These are phyloP conservation scores for Bombus picipes DNA, from an alignment of 1,140 invertebrate species.

Conservation along the genomic window DNA sequence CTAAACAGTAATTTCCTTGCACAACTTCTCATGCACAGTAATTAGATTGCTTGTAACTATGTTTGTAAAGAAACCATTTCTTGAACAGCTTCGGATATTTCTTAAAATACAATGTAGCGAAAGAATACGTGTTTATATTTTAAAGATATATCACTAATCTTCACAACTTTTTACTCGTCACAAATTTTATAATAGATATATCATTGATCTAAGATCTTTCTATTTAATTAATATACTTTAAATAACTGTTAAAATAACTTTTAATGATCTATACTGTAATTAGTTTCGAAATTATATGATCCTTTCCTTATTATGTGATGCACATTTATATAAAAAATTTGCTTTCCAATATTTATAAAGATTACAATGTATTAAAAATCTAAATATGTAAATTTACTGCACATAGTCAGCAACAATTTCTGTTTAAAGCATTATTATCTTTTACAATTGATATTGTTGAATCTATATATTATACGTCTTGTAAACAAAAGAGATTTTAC, in stretches of 20 bases:
- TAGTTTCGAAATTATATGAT: not conserved
- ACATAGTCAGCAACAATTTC: not conserved
- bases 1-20: not conserved
- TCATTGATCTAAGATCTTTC: not conserved
- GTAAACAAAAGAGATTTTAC: slow-evolving; percentile 2
- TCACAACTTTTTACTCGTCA: not conserved
- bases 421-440: not conserved
- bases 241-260: not conserved
- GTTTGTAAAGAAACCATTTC: not conserved
- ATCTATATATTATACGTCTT: slow-evolving; percentile 11
- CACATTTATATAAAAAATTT: slow-evolving; percentile 12
- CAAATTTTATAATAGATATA: not conserved
- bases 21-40: not conserved
- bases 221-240: not conserved
- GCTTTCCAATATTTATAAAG: not conserved
- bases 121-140: not conserved
- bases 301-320: not conserved
- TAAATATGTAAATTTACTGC: not conserved
- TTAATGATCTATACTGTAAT: not conserved
- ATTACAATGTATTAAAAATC: not conserved
- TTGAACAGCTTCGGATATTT: not conserved
- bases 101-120: slow-evolving; percentile 13
- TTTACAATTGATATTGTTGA: not conserved
- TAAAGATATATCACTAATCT: not conserved
- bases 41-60: not conserved